These are phyloP conservation scores for Drosophila kuntzei DNA, from an alignment of 2,888 invertebrate genomes.

Conservation along the genomic window DNA sequence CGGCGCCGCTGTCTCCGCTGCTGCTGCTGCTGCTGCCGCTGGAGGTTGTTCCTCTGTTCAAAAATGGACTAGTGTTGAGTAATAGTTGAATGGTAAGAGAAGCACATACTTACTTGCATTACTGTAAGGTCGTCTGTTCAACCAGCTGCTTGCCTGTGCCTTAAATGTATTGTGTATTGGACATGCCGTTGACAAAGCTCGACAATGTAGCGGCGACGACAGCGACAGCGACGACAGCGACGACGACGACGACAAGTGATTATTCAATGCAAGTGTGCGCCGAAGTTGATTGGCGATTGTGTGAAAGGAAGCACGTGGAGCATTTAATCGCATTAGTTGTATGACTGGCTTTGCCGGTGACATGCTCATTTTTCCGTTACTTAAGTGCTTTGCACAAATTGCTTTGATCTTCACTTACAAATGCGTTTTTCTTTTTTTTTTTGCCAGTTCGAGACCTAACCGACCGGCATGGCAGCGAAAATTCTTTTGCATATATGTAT, in stretches of 20 bases:
- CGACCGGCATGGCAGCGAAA: conserved; percentile 57
- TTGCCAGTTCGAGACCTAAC: conserved; percentile 29
- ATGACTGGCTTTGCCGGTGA: conserved; percentile 44
- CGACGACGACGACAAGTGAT: conserved; percentile 33
- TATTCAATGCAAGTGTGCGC: conserved; percentile 54
- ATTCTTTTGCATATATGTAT: conserved; percentile 22
- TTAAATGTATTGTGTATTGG: conserved; percentile 18
- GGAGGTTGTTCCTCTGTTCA: conserved; percentile 30
- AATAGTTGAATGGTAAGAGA: conserved; percentile 5
- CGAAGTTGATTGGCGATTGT: conserved; percentile 35
- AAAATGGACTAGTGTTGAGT: conserved; percentile 25
- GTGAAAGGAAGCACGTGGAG: conserved; percentile 44
- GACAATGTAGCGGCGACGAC: conserved; percentile 6
- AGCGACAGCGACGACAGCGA: conserved; percentile 6
- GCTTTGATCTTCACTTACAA: conserved; percentile 17
- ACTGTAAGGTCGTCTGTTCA: conserved; percentile 44
- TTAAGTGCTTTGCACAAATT: conserved; percentile 19
- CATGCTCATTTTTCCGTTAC: conserved; percentile 46
- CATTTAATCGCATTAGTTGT: conserved; percentile 52
- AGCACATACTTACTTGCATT: conserved; percentile 61
- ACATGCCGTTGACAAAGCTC: conserved; percentile 21
- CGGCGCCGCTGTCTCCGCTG: conserved; percentile 56
- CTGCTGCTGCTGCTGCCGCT: background rate
- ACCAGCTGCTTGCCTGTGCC: conserved; percentile 14
- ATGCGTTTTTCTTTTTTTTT: conserved; percentile 17